Percentiles rank a stretch among this genome's conserved stretches.
phyloP scores from a whole-genome alignment of 2,888 invertebrate genomes.

The Noctua janthina region DNA sequence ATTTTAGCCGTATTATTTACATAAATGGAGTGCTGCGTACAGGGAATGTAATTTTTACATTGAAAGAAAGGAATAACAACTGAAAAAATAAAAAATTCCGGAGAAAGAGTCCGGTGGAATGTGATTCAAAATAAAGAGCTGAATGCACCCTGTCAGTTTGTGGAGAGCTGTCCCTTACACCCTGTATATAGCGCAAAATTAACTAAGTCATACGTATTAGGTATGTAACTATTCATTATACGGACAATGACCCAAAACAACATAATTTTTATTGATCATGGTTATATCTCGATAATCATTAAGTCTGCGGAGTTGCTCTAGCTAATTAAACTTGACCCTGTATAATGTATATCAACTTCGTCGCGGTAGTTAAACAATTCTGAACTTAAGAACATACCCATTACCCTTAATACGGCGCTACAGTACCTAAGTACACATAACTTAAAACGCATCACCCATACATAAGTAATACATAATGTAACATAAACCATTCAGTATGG shows the following conservation, averaged over 20 bases:
- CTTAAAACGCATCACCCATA: constrained; percentile 32
- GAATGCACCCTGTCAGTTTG: no score
- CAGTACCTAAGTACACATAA: constrained; percentile 7
- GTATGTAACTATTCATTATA: background rate
- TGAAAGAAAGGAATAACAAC: no score
- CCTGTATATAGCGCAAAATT: background rate
- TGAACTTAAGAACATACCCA: constrained; percentile 3
- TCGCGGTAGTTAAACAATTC: background rate
- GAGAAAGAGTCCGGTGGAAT: no score
- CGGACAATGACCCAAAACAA: background rate
- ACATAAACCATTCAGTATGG: constrained; percentile 60
- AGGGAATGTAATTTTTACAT: no score
- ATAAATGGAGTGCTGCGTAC: no score
- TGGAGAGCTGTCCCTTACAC: no score
- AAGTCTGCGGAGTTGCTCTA: background rate
- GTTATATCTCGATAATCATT: background rate
- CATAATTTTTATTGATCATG: background rate
- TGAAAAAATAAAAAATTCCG: no score
- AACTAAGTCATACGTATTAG: background rate
- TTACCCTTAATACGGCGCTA: constrained; percentile 8
- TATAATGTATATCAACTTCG: background rate
- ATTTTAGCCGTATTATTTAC: no score
- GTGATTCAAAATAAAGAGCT: no score
- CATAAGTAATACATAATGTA: constrained; percentile 45
- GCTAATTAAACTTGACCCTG: background rate